These are phyloP conservation scores for Zaprionus gabonicus DNA, from an alignment of 1,140 invertebrate species.

Conservation along the genomic window DNA sequence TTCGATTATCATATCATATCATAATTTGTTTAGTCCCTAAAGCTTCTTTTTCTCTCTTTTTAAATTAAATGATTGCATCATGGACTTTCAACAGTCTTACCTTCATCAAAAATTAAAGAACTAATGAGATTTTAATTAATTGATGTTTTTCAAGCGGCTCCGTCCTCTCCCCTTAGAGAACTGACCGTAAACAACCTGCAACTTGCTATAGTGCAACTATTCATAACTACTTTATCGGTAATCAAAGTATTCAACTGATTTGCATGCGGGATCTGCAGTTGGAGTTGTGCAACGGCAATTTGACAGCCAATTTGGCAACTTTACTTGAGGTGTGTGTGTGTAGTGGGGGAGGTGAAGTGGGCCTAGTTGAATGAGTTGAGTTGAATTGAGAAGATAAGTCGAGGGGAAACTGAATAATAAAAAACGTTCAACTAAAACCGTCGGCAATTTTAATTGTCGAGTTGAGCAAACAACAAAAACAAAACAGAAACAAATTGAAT, in stretches of 20 bases:
- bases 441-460: conserved; percentile 71
- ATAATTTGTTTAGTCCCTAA: no score
- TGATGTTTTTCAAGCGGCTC: background rate
- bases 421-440: conserved; percentile 21
- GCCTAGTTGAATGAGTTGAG: background rate
- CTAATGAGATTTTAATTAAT: no score
- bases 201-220: background rate
- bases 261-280: conserved; percentile 55
- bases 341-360: background rate
- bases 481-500: conserved; percentile 72
- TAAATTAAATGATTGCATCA: no score
- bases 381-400: background rate
- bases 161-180: background rate
- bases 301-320: conserved; percentile 65
- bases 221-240: background rate
- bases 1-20: no score
- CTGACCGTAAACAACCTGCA: background rate
- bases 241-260: conserved; percentile 45
- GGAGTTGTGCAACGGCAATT: conserved; percentile 66
- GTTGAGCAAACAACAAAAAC: conserved; percentile 58
- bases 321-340: conserved; percentile 10
- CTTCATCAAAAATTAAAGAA: no score
- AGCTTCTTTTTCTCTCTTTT: no score
- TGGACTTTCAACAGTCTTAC: no score
- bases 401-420: conserved; percentile 5